phyloP scores from a whole-genome alignment of 64 coral and sea anemone genomes.

The Pocillopora damicornis region DNA sequence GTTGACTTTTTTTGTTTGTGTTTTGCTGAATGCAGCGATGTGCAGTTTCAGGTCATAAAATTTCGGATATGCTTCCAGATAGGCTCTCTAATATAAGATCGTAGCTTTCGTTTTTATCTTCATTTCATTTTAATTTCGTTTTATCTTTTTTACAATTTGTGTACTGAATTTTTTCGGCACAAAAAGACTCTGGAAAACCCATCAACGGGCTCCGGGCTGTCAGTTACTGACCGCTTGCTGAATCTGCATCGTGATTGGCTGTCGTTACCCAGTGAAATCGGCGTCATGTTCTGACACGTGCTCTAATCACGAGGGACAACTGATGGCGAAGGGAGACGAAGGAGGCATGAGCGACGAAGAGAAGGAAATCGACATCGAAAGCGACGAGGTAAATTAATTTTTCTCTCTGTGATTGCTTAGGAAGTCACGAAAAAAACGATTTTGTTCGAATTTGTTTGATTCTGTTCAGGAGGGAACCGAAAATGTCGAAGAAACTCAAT shows the following conservation, averaged over 20 bases:
- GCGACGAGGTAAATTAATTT: constrained; percentile 92
- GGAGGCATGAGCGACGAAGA: constrained; percentile 91
- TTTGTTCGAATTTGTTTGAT: constrained; percentile 52
- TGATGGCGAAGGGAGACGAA: constrained; percentile 54
- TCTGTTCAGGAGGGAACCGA: constrained; percentile 52
- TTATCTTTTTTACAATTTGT: no score
- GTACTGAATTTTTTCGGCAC: no score
- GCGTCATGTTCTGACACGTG: constrained; percentile 76
- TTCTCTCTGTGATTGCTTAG: constrained; percentile 31
- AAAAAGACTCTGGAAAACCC: no score
- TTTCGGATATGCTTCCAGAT: no score
- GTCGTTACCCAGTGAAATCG: constrained; percentile 2
- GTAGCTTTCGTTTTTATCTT: no score
- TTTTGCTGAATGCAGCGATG: no score
- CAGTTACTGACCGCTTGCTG: not conserved
- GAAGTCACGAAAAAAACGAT: constrained; percentile 33
- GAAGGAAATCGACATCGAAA: constrained; percentile 96
- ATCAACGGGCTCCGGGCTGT: not conserved
- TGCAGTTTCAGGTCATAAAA: no score
- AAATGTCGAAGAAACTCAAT: constrained; percentile 64
- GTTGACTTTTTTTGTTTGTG: no score
- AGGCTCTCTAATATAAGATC: no score
- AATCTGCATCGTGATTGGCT: constrained; percentile 42
- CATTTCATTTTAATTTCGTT: no score
- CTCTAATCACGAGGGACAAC: constrained; percentile 87